Evolutionary conservation across 2,113 vertebrate genomes (phyloP).

Genomic region (Telmatochromis sp.): DNA sequence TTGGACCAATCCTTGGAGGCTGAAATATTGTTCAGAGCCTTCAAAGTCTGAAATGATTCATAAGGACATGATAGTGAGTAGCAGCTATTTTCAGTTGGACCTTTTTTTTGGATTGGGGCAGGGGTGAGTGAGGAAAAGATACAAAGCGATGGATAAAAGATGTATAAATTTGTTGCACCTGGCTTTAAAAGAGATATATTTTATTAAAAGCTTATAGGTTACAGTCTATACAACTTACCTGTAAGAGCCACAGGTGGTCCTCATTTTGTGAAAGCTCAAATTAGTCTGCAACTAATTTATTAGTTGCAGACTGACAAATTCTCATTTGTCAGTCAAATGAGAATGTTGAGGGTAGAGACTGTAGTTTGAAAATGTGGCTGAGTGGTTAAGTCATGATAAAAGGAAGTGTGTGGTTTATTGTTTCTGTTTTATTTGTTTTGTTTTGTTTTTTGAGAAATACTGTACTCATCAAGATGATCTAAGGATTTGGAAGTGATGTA

Average conservation of each 20-base stretch:
- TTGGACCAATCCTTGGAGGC: slow-evolving; percentile 48
- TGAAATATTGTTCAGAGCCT: slow-evolving; percentile 13
- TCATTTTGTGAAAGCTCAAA: slow-evolving; percentile 20
- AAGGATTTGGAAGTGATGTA: not conserved
- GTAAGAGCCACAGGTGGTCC: slow-evolving; percentile 34
- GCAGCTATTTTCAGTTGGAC: not conserved
- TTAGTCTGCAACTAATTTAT: not conserved
- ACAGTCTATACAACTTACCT: not conserved
- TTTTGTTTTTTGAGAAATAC: not conserved
- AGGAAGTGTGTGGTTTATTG: not conserved
- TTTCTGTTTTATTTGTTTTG: not conserved
- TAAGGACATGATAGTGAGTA: not conserved
- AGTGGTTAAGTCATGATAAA: not conserved
- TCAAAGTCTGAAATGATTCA: slow-evolving; percentile 27
- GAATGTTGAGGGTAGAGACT: not conserved
- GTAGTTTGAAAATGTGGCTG: not conserved
- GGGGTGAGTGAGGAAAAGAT: not conserved
- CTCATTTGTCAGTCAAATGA: not conserved
- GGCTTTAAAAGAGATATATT: too few relatives aligned
- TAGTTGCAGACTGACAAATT: not conserved
- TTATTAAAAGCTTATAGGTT: too few relatives aligned
- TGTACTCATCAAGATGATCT: not conserved
- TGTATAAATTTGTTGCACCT: accelerated
- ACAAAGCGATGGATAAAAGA: not conserved
- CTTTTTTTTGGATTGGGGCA: not conserved